Percentiles rank a stretch among this genome's conserved stretches.
Conservation (phyloP, 1,140 invertebrate species). For the Pseudomyrmex pallidus region DNA sequence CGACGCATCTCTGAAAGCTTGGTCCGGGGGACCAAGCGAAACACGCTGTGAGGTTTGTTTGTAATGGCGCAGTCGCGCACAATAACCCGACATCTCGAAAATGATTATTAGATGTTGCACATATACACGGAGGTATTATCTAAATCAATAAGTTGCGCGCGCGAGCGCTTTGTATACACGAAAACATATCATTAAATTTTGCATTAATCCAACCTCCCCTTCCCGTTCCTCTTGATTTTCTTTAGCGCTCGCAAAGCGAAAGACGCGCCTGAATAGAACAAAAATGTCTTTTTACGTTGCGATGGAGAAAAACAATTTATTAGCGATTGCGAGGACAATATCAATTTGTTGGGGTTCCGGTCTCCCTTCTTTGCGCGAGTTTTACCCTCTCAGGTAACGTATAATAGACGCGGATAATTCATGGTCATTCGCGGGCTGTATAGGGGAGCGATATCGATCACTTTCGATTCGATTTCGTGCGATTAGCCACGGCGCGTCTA, state of each 20-base stretch:
- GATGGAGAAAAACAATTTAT: slow-evolving; percentile 73
- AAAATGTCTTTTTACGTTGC: slow-evolving; percentile 26
- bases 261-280: slow-evolving; percentile 21
- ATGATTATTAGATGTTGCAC: neutral
- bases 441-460: slow-evolving; percentile 74
- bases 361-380: slow-evolving; percentile 37
- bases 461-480: slow-evolving; percentile 76
- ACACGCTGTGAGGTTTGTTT: no score
- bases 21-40: neutral
- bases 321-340: slow-evolving; percentile 74
- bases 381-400: slow-evolving; percentile 50
- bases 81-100: neutral
- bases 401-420: slow-evolving; percentile 55
- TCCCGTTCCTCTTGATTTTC: neutral
- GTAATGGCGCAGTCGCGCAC: neutral
- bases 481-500: slow-evolving; percentile 72
- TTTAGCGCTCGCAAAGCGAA: no score
- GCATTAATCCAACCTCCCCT: neutral
- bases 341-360: slow-evolving; percentile 72
- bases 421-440: slow-evolving; percentile 69
- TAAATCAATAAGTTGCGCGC: neutral
- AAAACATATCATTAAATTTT: neutral
- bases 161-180: no score
- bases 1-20: neutral
- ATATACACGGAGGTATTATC: neutral